Base-by-base conservation (phyloP, 2,113 vertebrate genomes). In the Zosterops japonicus region DNA sequence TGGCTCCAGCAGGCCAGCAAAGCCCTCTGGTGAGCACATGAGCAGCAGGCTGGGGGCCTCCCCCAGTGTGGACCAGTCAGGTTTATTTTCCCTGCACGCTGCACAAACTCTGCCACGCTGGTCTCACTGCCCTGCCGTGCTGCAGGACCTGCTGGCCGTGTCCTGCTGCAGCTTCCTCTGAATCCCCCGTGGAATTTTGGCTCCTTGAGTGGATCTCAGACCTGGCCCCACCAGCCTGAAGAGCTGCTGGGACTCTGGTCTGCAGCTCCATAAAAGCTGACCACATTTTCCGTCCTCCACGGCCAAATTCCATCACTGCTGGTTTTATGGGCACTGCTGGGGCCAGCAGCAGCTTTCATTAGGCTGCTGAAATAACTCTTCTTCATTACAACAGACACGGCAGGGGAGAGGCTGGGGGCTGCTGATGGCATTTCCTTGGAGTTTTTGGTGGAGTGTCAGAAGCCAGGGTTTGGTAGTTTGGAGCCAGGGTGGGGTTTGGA, bases 1-100 rank as follows among this genome's bases (percentile, higher is more conserved):
- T 36, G 57, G 57, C n/a, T 11, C n/a, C 57, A 59, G 57, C 57
- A 57, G 5, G 19, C 19, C 53, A 33, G 53, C 53, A 21, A 21
- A 33, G 19, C 53, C 22, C n/a, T 35, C 14, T 16, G n/a, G 7
- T 1, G 8, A 23, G 56, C 33, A 9, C 56, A 35, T 2, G n/a
- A 35, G n/a, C 63, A 20, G 47, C 65, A 49, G 65, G 42, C 12
- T 49, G 67, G 27, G 23, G 24, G 63, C 42, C 42, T 42, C 15
- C 42, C n/a, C n/a, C 57, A 24, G 22, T 1, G 8, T 3, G n/a
- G 16, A 25, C 22, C 5, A 5, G 7, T 19, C 29, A 3, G 35
- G 36, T 42, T 41, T 33, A 7, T 19, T 47, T 49, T 44, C 23
- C 52, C 52, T n/a, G 36, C 52, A 20, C 2, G 1, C 9, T 19